Base-by-base conservation (phyloP, 2,888 invertebrate species). In the Lumbricus terrestris region DNA sequence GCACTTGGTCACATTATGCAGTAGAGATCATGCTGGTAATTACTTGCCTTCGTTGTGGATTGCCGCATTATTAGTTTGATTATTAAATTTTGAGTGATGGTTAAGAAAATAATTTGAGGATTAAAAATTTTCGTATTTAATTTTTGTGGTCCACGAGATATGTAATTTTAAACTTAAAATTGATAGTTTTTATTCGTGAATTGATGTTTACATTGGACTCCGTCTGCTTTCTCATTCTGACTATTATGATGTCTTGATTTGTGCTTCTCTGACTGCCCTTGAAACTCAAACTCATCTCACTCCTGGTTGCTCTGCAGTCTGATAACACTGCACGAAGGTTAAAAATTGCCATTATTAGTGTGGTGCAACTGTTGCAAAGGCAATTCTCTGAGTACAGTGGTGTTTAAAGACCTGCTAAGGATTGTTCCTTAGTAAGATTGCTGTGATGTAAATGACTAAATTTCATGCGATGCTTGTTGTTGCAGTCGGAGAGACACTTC, bases 401-500 rank as follows among this genome's bases (percentile, higher is more conserved):
- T 38, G 38, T n/a, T n/a, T n/a, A 40, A 40, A 40, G 40, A 40
- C 40, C 40, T 40, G 42, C 42, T 15, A 47, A 20, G 47, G 23
- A 47, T 13, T 23, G 18, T 47, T 47, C 42, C 16, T 16, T 16
- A n/a, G n/a, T 23, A 20, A 47, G 47, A 69, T 69, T 69, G n/a
- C 29, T 69, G 69, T 69, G 69, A 69, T 8, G 69, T 69, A 23
- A 47, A 47, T 47, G 69, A n/a, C 20, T 69, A 69, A 69, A n/a
- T 15, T 1, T n/a, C n/a, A n/a, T 69, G 29, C 11, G n/a, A 33
- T 83, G 11, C n/a, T 83, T 90, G 54, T n/a, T 83, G 29, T 91
- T 90, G 54, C 90, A 96, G 96, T 96, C 97, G 91, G 99, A 99
- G 95, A 96, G 99, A 92, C 98, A 99, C 95, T 98, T 98, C 95